These are phyloP conservation scores for Clarias magur DNA, from an alignment of 2,113 vertebrate genomes.

Conservation along the genomic window DNA sequence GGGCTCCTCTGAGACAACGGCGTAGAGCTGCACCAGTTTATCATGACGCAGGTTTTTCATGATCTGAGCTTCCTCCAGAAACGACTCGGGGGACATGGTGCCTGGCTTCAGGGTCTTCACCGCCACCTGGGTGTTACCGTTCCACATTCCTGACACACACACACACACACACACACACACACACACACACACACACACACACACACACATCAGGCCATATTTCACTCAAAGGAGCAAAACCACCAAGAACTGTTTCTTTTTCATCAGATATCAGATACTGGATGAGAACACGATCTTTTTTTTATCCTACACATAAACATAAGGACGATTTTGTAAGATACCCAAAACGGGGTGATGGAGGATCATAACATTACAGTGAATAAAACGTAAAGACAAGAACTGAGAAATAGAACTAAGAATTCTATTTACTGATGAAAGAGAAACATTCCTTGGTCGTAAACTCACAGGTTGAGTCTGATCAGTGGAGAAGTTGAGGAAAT, in stretches of 20 bases:
- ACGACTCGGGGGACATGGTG: constrained; percentile 97
- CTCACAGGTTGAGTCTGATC: neutral
- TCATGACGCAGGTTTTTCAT: constrained; percentile 98
- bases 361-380: neutral
- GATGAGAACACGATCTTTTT: too few species aligned
- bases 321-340: too few species aligned
- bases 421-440: neutral
- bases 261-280: neutral
- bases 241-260: neutral
- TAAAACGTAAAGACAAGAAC: neutral
- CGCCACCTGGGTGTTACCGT: constrained; percentile 98
- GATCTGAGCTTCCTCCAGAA: constrained; percentile 97
- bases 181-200: constrained; percentile 15
- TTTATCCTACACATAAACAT: too few species aligned
- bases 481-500: neutral
- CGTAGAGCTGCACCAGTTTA: constrained; percentile 96
- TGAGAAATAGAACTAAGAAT: neutral
- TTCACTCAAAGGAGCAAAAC: neutral
- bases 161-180: constrained; percentile 2
- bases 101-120: constrained; percentile 98
- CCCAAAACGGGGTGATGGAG: neutral
- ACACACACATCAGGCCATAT: neutral
- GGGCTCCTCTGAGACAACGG: constrained; percentile 95
- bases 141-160: constrained; percentile 85
- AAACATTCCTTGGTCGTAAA: neutral